These are phyloP conservation scores for Phataginus tetradactyla DNA, from an alignment of 2,797 vertebrate genomes.

Conservation along the genomic window DNA sequence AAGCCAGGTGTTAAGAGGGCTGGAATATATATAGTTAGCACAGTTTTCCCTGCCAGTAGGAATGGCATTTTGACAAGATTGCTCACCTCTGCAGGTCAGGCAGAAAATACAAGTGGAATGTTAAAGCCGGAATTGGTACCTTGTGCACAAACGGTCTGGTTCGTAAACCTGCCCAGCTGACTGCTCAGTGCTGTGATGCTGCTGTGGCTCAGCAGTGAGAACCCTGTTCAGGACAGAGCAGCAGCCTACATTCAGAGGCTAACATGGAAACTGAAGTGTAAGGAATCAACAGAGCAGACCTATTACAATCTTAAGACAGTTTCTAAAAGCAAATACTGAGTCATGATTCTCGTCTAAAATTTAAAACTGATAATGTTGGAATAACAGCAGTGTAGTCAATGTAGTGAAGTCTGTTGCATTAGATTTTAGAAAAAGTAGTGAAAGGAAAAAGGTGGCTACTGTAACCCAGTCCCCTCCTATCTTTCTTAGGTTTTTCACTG, in stretches of 20 bases:
- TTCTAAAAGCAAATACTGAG: neutral
- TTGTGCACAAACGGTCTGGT: neutral
- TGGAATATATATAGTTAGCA: neutral
- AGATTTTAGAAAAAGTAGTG: neutral
- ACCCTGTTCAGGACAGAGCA: neutral
- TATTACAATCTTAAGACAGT: neutral
- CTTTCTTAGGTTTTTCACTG: slow-evolving; percentile 10
- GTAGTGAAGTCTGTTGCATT: neutral
- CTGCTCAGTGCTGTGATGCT: neutral
- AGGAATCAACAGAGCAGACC: neutral
- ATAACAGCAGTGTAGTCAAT: neutral
- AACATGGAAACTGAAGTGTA: neutral
- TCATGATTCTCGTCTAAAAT: neutral
- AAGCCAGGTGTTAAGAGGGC: neutral
- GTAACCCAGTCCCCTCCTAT: neutral
- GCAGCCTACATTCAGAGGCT: neutral
- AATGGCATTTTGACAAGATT: slow-evolving; percentile 8
- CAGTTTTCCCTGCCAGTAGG: neutral
- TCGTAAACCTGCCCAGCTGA: neutral
- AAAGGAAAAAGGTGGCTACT: neutral
- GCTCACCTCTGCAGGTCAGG: neutral
- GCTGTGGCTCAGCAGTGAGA: neutral
- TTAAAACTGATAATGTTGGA: neutral
- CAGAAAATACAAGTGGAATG: neutral
- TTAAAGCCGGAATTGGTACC: neutral